Base-by-base conservation (phyloP, 1,140 invertebrate species). In the Bombus superbus region DNA sequence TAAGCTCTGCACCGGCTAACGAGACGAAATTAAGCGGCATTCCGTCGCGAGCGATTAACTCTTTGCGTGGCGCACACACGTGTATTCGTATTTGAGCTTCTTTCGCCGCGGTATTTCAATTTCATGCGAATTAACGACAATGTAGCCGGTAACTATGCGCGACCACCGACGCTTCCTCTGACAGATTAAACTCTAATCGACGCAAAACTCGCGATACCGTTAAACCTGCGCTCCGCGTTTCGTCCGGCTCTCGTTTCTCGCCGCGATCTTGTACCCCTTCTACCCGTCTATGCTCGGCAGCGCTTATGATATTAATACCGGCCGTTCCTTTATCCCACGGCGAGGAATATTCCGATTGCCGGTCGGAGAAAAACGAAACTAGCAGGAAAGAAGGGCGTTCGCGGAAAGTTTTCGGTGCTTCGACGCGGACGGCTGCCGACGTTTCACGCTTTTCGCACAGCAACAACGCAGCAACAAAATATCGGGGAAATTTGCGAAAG, bases 31-130 rank as follows among this genome's bases (percentile, higher is more conserved):
- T 81, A 74, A 81, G 44, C 42, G 28, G 38, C 42, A 28, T 71
- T 79, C 66, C 3, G 32, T 40, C 66, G 11, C 83, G 66, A 84
- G 68, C 72, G 83, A 84, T 84, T 84, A 84, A 84, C 83, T 84
- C 75, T 69, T 72, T 68, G 66, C 79, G 35, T 15, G 66, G 38
- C 10, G 15, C 13, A 22, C 66, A 44, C 25, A 69, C 28, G 6
- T 71, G 18, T 59, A 32, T 71, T 35, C 64, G n/a, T 57, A 13
- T 38, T 68, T 13, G 13, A 42, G 40, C 40, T 64, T 66, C 53
- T 81, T 72, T 72, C n/a, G 32, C 47, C 53, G 5, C 2, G 4
- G 40, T 32, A 28, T 72, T 81, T 59, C 79, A 15, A 74, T 82
- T 64, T 28, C n/a, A 25, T 22, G n/a, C 69, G 68, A 73, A 81